Conservation (phyloP, 2,888 invertebrate genomes). For the Torymus tubicola region DNA sequence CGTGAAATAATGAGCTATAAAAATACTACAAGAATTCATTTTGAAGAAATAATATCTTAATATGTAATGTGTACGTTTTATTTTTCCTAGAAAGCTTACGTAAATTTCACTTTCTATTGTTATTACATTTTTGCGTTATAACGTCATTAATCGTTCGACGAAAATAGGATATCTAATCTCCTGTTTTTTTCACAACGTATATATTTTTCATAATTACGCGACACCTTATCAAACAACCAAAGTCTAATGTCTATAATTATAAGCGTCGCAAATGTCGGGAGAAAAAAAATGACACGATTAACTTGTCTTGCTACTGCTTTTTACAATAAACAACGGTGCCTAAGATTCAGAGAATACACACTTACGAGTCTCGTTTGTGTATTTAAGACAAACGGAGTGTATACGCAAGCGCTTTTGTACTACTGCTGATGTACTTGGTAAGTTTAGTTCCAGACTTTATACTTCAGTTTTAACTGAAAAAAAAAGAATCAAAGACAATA, state of each 20-base stretch:
- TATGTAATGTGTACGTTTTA: too few species aligned
- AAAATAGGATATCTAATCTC: neutral
- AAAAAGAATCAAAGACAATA: too few species aligned
- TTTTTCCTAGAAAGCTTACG: too few species aligned
- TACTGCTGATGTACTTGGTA: neutral
- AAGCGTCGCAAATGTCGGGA: too few species aligned
- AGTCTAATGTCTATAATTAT: slow-evolving; percentile 25
- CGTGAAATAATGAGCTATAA: too few species aligned
- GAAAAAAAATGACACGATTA: slow-evolving; percentile 13
- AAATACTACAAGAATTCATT: too few species aligned
- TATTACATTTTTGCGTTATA: too few species aligned
- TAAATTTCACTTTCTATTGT: too few species aligned
- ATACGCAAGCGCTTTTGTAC: slow-evolving; percentile 10
- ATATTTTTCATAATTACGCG: neutral
- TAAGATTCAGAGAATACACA: neutral
- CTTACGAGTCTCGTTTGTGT: neutral
- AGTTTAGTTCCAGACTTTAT: too few species aligned
- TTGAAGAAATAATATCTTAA: too few species aligned
- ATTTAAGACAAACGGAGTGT: neutral
- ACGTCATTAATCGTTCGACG: too few species aligned
- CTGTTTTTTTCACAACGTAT: neutral
- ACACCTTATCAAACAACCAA: slow-evolving; percentile 13
- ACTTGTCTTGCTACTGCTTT: slow-evolving; percentile 36
- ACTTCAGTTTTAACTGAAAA: too few species aligned
- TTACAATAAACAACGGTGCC: slow-evolving; percentile 16